These are phyloP conservation scores for Muraenolepis orangiensis DNA, from an alignment of 2,797 vertebrate species.

Conservation along the genomic window DNA sequence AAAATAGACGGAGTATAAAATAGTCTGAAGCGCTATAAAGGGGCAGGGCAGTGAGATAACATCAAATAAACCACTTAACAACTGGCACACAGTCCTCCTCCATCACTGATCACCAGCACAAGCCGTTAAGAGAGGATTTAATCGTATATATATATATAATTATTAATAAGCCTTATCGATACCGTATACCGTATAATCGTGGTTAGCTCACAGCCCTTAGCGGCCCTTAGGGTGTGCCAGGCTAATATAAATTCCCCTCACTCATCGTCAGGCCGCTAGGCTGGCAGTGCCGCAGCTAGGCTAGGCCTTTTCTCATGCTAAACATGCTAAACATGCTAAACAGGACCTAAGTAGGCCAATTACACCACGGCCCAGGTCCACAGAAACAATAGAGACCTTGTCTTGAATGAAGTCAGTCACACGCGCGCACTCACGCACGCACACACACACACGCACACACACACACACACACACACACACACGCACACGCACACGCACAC, in stretches of 20 bases:
- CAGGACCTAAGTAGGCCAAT: slow-evolving; percentile 96
- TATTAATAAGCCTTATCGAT: too few species aligned
- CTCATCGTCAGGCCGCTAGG: slow-evolving; percentile 76
- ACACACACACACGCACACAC: slow-evolving; percentile 16
- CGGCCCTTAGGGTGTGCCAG: slow-evolving; percentile 55
- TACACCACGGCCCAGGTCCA: slow-evolving; percentile 86
- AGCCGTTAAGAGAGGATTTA: too few species aligned
- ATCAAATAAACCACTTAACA: too few species aligned
- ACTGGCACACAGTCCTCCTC: too few species aligned
- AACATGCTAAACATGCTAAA: slow-evolving; percentile 81
- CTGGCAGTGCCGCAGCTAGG: slow-evolving; percentile 84
- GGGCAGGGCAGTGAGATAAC: slow-evolving; percentile 57
- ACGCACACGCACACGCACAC: slow-evolving; percentile 56
- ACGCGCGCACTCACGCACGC: slow-evolving; percentile 23
- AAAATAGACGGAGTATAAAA: not conserved
- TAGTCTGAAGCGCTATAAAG: not conserved
- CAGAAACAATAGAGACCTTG: slow-evolving; percentile 93
- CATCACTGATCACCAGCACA: too few species aligned
- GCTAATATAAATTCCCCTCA: slow-evolving; percentile 97
- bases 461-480: not conserved
- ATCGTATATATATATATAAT: too few species aligned
- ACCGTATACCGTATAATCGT: too few species aligned
- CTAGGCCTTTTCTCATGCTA: slow-evolving; percentile 82
- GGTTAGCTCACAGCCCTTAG: too few species aligned
- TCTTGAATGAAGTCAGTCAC: slow-evolving; percentile 91